phyloP scores from a whole-genome alignment of 2,113 vertebrate genomes.

The Phalacrocorax aristotelis region DNA sequence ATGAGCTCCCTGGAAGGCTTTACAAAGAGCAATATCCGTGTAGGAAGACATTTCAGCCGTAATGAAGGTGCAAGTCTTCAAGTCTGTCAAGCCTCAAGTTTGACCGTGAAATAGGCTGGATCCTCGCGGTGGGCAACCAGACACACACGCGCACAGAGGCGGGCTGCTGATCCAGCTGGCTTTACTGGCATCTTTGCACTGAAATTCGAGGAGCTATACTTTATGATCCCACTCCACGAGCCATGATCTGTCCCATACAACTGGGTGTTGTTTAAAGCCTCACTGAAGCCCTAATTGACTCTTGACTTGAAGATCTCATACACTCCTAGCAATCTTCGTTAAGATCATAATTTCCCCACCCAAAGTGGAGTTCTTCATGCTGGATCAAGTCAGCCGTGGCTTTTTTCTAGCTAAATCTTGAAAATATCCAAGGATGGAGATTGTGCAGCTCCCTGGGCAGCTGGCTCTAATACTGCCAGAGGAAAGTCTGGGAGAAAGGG shows the following conservation, averaged over 20 bases:
- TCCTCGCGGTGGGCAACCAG: background rate
- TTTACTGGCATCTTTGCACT: background rate
- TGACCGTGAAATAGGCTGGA: background rate
- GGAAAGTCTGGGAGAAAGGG: background rate
- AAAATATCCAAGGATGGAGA: background rate
- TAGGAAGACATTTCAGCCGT: background rate
- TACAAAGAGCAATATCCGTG: background rate
- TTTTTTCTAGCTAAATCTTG: background rate
- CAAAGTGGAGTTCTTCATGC: background rate
- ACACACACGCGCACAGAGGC: accelerated
- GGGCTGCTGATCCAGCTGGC: background rate
- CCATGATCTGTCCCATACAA: no score
- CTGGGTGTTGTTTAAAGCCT: background rate
- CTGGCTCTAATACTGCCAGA: accelerated
- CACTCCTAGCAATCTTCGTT: background rate
- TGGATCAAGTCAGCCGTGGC: background rate
- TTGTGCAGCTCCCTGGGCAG: background rate
- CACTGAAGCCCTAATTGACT: background rate
- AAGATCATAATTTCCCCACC: background rate
- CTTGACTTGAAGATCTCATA: background rate
- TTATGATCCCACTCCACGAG: background rate
- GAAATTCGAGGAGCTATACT: background rate
- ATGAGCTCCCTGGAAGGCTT: background rate
- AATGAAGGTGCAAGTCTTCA: background rate
- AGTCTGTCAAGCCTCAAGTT: background rate